Evolutionary conservation across 2,888 invertebrate species (phyloP).

Genomic region (Trissonchulus latispiculum): DNA sequence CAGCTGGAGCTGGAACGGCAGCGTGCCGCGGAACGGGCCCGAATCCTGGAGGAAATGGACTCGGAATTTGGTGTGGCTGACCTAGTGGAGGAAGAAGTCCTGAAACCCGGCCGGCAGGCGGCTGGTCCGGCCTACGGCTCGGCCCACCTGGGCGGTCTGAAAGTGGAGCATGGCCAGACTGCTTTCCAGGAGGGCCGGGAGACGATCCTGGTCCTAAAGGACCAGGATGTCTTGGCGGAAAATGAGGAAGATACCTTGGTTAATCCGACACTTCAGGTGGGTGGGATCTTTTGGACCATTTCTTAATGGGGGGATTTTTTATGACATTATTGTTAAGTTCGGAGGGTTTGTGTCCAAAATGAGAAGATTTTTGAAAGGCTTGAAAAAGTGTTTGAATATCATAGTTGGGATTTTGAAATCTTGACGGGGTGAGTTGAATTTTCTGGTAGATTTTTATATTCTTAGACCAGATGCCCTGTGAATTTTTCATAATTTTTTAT

Average conservation of each 20-base stretch:
- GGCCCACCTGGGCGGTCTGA: constrained; percentile 65
- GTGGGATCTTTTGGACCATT: background rate
- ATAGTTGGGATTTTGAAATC: too few species aligned
- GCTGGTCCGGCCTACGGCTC: constrained; percentile 54
- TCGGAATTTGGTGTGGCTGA: constrained; percentile 80
- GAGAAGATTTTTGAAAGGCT: too few species aligned
- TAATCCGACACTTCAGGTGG: constrained; percentile 51
- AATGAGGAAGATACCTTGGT: constrained; percentile 73
- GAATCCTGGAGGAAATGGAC: constrained; percentile 85
- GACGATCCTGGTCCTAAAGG: constrained; percentile 82
- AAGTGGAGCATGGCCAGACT: constrained; percentile 63
- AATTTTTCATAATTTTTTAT: too few species aligned
- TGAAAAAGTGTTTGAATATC: too few species aligned
- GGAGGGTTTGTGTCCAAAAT: too few species aligned
- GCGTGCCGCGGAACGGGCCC: constrained; percentile 75
- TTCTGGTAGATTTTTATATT: too few species aligned
- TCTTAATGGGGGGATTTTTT: too few species aligned
- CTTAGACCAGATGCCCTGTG: too few species aligned
- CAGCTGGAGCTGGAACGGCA: constrained; percentile 65
- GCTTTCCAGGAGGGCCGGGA: constrained; percentile 49
- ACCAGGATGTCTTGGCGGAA: constrained; percentile 70
- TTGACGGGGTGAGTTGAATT: too few species aligned
- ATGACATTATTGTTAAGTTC: too few species aligned
- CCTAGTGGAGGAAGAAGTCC: constrained; percentile 66
- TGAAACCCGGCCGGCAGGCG: constrained; percentile 34